Evolutionary conservation across 92 coral and sea anemone genomes (phyloP), one percentile per base, ranked within the genome.

Genomic region (Epizoanthus illoricatus): DNA sequence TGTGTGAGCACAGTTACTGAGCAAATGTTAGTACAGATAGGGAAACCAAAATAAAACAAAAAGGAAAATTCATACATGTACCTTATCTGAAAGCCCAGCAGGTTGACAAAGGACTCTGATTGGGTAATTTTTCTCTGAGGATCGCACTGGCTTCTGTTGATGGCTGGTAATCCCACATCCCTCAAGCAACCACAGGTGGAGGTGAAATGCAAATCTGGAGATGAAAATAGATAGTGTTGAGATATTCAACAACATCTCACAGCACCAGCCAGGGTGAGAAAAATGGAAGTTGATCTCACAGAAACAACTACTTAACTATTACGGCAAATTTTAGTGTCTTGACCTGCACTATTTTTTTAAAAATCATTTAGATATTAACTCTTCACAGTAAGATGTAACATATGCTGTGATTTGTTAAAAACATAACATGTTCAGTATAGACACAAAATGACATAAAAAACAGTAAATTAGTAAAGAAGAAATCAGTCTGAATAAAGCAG

Each of bases 81-180:
- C 99, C 96, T 93, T 96, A 68, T 96, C 99, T 39, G 98, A 88
- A 64, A 91, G 97, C 1, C 99, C 99, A 61, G 99, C 99, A 17
- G 99, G 99, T 86, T 96, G 98, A 69, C 98, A 96, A 82, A 96
- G 85, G 58, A 96, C 99, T 65, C 99, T 85, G 88, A 96, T 96
- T n/a, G 99, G 99, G 69, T 91, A 96, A 49, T 91, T 91, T 62
- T 96, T 96, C 89, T 93, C 99, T 21, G 94, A 81, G 0, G 93
- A 86, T n/a, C 94, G 91, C 80, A 86, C 94, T 65, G 80, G 84
- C 73, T 91, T 96, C 81, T 88, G 97, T 33, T 92, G 91, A 81
- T 96, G 99, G 52, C 97, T 88, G 23, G 97, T 92, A 65, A 96
- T 93, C 17, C 99, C 99, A 64, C 88, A 86, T 16, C 99, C 99